Conservation (phyloP, 1,140 invertebrate species). For the Philaenus spumarius region DNA sequence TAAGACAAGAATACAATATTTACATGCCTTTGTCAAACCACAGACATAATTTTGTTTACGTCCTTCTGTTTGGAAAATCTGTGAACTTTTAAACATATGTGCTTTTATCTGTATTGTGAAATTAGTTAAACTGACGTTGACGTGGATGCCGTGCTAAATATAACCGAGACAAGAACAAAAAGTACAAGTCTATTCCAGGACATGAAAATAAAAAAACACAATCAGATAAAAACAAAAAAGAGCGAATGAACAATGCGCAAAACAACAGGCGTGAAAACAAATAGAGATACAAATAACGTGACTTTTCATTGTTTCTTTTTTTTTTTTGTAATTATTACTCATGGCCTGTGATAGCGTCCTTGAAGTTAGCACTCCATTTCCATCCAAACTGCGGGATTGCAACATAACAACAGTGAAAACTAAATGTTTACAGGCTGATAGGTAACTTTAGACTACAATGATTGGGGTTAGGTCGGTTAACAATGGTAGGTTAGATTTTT, state of each 20-base stretch:
- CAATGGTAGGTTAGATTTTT: too few relatives aligned
- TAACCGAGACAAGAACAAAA: neutral
- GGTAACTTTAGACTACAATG: too few relatives aligned
- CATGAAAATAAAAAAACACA: neutral
- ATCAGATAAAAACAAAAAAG: constrained; percentile 3
- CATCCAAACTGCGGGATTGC: constrained; percentile 61
- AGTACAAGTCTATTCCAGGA: neutral
- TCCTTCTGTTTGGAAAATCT: neutral
- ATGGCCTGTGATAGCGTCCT: constrained; percentile 76
- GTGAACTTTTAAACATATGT: too few relatives aligned
- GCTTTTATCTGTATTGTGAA: too few relatives aligned
- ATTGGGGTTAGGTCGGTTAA: too few relatives aligned
- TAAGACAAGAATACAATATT: too few relatives aligned
- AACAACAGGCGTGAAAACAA: constrained; percentile 16
- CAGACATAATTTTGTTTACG: too few relatives aligned
- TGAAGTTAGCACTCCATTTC: constrained; percentile 92
- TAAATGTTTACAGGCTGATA: too few relatives aligned
- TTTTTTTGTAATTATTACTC: constrained; percentile 46
- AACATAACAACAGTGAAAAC: constrained; percentile 11
- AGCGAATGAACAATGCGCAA: constrained; percentile 14
- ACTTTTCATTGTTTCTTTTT: constrained; percentile 10
- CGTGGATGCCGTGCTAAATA: neutral
- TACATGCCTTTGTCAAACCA: too few relatives aligned
- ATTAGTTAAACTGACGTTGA: too few relatives aligned
- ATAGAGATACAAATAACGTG: constrained; percentile 20